Conservation (phyloP, 1,140 invertebrate genomes). For the Ladona fulva region DNA sequence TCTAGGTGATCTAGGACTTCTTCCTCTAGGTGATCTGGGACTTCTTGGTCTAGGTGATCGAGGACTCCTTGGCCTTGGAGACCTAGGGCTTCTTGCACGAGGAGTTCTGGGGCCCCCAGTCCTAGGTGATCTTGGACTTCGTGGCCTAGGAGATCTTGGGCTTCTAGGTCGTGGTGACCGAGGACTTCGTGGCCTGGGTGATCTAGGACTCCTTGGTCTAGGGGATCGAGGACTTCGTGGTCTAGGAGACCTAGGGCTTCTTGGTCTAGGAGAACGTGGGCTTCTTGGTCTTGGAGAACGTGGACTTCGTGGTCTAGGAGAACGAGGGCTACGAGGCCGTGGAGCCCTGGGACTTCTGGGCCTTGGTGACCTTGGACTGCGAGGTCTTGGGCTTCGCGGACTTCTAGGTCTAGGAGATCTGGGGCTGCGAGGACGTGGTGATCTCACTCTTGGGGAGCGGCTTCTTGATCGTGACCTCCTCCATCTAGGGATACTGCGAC, state of each 20-base stretch:
- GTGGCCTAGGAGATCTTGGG: conserved; percentile 16
- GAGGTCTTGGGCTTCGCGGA: conserved; percentile 11
- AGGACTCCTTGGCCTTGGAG: not conserved
- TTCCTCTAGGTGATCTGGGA: not conserved
- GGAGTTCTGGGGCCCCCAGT: conserved; percentile 32
- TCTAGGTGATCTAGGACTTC: not conserved
- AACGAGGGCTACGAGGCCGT: not conserved
- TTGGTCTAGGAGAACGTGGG: not conserved
- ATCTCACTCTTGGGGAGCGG: conserved; percentile 33
- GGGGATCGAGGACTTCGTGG: not conserved
- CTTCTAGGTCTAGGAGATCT: not conserved
- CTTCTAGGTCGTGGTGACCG: conserved; percentile 14
- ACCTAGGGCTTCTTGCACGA: conserved; percentile 13
- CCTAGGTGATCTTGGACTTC: conserved; percentile 25
- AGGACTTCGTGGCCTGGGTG: conserved; percentile 14
- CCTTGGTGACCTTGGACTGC: conserved; percentile 18
- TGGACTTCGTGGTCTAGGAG: conserved; percentile 14
- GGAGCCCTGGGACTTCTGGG: not conserved
- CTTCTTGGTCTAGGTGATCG: not conserved
- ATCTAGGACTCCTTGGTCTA: conserved; percentile 13
- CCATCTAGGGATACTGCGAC: conserved; percentile 35
- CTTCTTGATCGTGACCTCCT: conserved; percentile 32
- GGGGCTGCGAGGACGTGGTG: not conserved
- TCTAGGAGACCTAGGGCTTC: conserved; percentile 18
- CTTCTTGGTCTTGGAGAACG: conserved; percentile 9